Percentiles rank a stretch among this genome's conserved stretches.
Conservation (phyloP, 1,140 invertebrate genomes). For the Cotesia glomerata region DNA sequence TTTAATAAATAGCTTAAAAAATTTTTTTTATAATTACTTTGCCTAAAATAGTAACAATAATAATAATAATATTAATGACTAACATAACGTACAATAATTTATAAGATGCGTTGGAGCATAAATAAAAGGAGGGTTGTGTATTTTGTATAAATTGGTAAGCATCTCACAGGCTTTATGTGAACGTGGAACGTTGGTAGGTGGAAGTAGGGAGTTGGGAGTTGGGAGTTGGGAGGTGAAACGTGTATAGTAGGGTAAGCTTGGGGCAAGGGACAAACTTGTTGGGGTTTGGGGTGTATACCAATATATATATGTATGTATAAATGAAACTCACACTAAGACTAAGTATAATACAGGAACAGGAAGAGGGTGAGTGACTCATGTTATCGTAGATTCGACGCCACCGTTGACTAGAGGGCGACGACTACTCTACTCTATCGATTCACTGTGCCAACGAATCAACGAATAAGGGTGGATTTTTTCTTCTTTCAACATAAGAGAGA, state of each 20-base stretch:
- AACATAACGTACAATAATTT: background rate
- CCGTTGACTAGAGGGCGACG: constrained; percentile 42
- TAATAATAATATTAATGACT: too few species aligned
- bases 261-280: too few species aligned
- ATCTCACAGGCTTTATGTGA: background rate
- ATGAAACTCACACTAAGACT: background rate
- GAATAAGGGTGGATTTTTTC: background rate
- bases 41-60: too few species aligned
- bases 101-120: background rate
- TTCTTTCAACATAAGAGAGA: background rate
- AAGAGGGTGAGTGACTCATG: constrained; percentile 60
- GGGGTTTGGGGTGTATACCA: too few species aligned
- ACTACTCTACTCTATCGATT: constrained; percentile 60
- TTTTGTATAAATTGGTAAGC: background rate
- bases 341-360: constrained; percentile 31
- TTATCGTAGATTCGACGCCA: constrained; percentile 52
- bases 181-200: background rate
- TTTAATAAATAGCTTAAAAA: background rate
- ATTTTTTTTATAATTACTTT: too few species aligned
- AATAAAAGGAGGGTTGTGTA: background rate
- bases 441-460: constrained; percentile 28
- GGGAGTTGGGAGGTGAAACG: too few species aligned
- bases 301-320: background rate
- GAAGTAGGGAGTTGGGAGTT: background rate
- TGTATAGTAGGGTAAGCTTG: too few species aligned